Evolutionary conservation across 2,113 vertebrate species (phyloP), one percentile per base, ranked within the genome.

Genomic region (Phodopus roborovskii): DNA sequence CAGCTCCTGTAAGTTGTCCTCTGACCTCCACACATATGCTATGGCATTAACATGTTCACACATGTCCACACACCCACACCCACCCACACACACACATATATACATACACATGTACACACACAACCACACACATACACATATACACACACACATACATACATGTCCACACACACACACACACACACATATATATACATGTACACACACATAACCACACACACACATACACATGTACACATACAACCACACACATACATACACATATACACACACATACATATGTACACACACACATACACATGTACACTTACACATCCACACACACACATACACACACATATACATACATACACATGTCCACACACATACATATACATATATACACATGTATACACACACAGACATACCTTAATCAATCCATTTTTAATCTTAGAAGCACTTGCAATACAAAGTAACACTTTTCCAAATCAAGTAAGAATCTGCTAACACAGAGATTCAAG

Each of bases 391-490:
- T 33, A 56, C 13, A 19, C 28, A 19, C 15, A 7, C 15, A 22
- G 1, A 26, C 5, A 17, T 12, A 81, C 4, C n/a, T 62, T 28
- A 39, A 60, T 20, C 56, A 60, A 39, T 26, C 58, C 22, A 13
- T 26, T 64, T 84, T 84, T 84, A 64, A 12, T 85, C 60, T 45
- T 42, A 73, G n/a, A 83, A 84, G 36, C 10, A 48, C 42, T 22
- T 33, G 28, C 56, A 24, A 42, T 20, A 1, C 6, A 22, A 22
- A 45, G 17, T 30, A 17, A 15, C 53, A 3, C 42, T 86, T 86
- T 70, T 89, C 70, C 42, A 81, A 86, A 70, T 77, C 86, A 45
- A 94, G 68, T 56, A 56, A 91, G 75, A 96, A 71, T 70, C 74
- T 81, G 39, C 12, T 36, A 83, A 45, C 26, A 70, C 62, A 68